Evolutionary conservation across 2,113 vertebrate species (phyloP), one percentile per base, ranked within the genome.

Genomic region (Elgaria multicarinata): DNA sequence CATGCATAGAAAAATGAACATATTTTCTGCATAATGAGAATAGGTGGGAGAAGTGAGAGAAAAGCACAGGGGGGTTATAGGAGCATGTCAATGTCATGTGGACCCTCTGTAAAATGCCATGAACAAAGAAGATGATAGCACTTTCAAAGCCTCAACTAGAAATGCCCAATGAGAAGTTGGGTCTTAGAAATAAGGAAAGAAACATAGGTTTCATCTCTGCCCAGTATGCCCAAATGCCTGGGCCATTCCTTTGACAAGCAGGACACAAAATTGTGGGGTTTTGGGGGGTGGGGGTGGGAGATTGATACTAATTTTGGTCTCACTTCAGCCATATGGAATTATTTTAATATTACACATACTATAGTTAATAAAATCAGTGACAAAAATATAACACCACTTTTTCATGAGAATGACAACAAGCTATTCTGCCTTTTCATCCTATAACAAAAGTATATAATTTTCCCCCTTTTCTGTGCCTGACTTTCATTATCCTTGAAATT

Each of bases 371-470:
- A 46, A 75, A 86, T 80, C 1, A 33, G 69, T 83, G 66, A 87
- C 71, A 89, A 64, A 79, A 3, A 74, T 81, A 85, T 87, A 92
- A 46, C 75, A 71, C 44, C 10, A 53, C 6, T 62, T 92, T 79
- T 92, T 53, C 18, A 46, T 39, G 71, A n/a, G 36, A 85, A 58
- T 87, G 42, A 72, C 58, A 72, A 53, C 36, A 89, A 53, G 72
- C 55, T 46, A 1, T 64, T 67, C 62, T 94, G 87, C 71, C 28
- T 67, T 87, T 69, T 7, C 44, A 20, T 93, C 75, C 42, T 31
- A 13, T 78, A 75, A 3, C 71, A 50, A 55, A 82, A 53, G 69
- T 46, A 39, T 2, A 6, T 0, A 16, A 28, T 82, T 55, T 53
- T 20, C 18, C 50, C 33, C 53, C 50, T 58, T 80, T 58, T 78